Percentiles rank a stretch among this genome's conserved stretches.
Conservation (phyloP, 2,797 vertebrate species). For the Morelia viridis region DNA sequence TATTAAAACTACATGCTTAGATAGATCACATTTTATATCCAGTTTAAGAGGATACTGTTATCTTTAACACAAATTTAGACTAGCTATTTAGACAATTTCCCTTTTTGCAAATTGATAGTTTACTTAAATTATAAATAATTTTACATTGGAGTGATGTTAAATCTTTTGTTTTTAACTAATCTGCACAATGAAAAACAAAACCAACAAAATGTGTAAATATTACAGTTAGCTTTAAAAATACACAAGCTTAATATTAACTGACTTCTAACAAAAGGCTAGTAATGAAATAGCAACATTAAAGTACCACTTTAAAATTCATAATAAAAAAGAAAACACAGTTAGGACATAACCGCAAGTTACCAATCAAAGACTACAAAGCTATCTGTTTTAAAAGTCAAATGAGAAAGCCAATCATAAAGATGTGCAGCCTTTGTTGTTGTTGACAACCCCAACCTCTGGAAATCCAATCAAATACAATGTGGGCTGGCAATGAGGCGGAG, state of each 20-base stretch:
- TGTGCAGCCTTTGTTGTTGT: conserved; percentile 54
- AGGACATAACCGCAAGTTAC: conserved; percentile 49
- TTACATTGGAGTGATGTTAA: background rate
- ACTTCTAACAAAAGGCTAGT: conserved; percentile 23
- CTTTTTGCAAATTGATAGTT: background rate
- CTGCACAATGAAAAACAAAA: background rate
- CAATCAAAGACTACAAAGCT: conserved; percentile 44
- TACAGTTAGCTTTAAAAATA: background rate
- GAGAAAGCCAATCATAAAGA: conserved; percentile 62
- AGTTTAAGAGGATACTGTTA: background rate
- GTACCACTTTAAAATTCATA: background rate
- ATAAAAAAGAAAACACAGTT: conserved; percentile 22
- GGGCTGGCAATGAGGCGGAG: conserved; percentile 73
- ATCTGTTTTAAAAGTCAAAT: conserved; percentile 58
- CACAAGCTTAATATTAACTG: background rate
- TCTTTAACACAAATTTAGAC: background rate
- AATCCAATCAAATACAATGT: conserved; percentile 74
- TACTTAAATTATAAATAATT: background rate
- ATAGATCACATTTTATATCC: background rate
- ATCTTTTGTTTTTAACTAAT: background rate
- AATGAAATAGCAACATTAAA: background rate
- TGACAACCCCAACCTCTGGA: conserved; percentile 68
- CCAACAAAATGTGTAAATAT: background rate
- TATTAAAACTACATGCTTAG: background rate
- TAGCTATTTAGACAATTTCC: background rate